phyloP scores from a whole-genome alignment of 2,797 vertebrate species.

The Chanos chanos region DNA sequence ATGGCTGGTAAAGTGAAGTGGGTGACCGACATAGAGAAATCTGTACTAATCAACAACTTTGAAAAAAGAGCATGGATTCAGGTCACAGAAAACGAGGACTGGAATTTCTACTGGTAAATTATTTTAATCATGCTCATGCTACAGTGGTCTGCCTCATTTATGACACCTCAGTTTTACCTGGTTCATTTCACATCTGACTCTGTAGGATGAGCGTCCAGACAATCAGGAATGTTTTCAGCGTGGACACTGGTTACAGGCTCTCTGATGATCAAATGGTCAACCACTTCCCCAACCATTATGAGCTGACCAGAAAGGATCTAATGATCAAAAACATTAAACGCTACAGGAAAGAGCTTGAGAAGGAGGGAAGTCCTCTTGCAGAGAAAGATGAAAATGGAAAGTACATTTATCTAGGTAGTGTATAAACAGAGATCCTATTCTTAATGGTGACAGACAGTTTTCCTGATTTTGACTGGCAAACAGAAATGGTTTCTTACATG shows the following conservation, averaged over 20 bases:
- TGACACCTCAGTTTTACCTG: neutral
- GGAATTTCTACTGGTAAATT: slow-evolving; percentile 96
- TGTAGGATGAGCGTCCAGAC: slow-evolving; percentile 97
- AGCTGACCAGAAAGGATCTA: slow-evolving; percentile 93
- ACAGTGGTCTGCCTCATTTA: neutral
- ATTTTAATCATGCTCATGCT: neutral
- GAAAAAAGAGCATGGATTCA: slow-evolving; percentile 96
- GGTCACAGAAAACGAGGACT: slow-evolving; percentile 91
- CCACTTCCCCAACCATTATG: slow-evolving; percentile 98
- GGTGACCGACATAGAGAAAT: slow-evolving; percentile 98
- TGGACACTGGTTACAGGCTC: slow-evolving; percentile 92
- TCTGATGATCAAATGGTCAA: slow-evolving; percentile 98
- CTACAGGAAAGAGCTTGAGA: slow-evolving; percentile 93
- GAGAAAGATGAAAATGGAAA: slow-evolving; percentile 97
- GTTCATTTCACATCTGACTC: neutral
- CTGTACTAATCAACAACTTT: slow-evolving; percentile 97
- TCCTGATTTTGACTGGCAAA: neutral
- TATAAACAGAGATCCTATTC: neutral
- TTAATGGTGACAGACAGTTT: neutral
- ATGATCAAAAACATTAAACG: slow-evolving; percentile 99
- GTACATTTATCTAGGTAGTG: slow-evolving; percentile 87
- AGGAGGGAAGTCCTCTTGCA: slow-evolving; percentile 87
- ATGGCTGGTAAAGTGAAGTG: slow-evolving; percentile 97
- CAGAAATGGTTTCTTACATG: too few relatives aligned
- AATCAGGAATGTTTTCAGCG: slow-evolving; percentile 93